Conservation (phyloP, 2,113 vertebrate genomes). For the Thunnus maccoyii region DNA sequence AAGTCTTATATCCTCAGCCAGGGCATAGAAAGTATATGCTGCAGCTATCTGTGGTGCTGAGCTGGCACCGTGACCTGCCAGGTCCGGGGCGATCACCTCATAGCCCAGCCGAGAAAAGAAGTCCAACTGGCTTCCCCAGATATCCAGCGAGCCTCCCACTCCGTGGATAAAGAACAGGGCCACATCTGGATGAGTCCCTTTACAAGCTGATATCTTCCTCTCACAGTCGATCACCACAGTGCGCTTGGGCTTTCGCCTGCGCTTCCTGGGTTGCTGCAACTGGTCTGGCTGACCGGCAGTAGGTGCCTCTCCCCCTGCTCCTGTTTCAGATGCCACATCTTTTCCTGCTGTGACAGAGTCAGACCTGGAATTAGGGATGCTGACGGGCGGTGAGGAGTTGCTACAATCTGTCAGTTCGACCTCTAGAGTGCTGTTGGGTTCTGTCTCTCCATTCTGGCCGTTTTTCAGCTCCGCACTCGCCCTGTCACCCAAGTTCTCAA, state of each 20-base stretch:
- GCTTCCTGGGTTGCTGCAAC: conserved; percentile 68
- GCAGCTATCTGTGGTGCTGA: conserved; percentile 91
- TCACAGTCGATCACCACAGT: conserved; percentile 92
- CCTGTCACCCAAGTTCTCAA: conserved; percentile 91
- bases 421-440: conserved; percentile 83
- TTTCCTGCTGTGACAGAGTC: conserved; percentile 42
- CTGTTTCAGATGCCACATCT: conserved; percentile 42
- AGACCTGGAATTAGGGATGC: neutral
- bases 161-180: conserved; percentile 97
- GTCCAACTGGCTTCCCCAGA: conserved; percentile 96
- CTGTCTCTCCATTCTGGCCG: conserved; percentile 82
- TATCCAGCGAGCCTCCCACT: conserved; percentile 94
- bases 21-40: conserved; percentile 95
- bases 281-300: conserved; percentile 42
- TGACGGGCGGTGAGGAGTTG: neutral
- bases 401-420: conserved; percentile 82
- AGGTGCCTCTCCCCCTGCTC: conserved; percentile 22
- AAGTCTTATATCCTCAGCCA: conserved; percentile 93
- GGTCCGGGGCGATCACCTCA: conserved; percentile 93
- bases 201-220: conserved; percentile 91
- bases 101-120: conserved; percentile 94
- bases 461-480: conserved; percentile 84
- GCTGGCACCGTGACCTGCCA: conserved; percentile 93
- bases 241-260: conserved; percentile 88
- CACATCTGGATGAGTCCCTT: conserved; percentile 90